Percentiles rank a stretch among this genome's conserved stretches.
Conservation (phyloP, 2,888 invertebrate genomes). For the Cerceris rybyensis region DNA sequence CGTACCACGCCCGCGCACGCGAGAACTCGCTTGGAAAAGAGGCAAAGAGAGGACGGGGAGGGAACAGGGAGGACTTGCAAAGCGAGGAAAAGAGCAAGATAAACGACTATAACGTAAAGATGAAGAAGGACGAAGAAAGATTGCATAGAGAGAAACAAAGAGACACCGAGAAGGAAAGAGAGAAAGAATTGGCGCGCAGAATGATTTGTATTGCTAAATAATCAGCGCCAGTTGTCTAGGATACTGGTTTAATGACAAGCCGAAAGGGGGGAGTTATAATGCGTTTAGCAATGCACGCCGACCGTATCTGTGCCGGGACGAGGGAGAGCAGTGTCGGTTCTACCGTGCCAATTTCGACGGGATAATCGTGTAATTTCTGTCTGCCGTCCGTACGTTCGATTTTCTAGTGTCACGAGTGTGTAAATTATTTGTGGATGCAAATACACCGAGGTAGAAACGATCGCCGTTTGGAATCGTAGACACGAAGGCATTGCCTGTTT, state of each 20-base stretch:
- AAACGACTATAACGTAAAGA: too few relatives aligned
- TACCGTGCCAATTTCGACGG: slow-evolving; percentile 56
- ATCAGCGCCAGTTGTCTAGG: slow-evolving; percentile 76
- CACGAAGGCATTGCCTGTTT: background rate
- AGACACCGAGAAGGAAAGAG: slow-evolving; percentile 28
- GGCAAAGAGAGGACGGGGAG: slow-evolving; percentile 25
- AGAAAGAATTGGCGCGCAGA: slow-evolving; percentile 58
- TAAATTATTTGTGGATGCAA: slow-evolving; percentile 39
- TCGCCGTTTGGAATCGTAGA: background rate
- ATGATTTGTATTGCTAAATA: slow-evolving; percentile 80
- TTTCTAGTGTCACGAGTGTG: slow-evolving; percentile 50
- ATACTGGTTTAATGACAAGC: slow-evolving; percentile 77
- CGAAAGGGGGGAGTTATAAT: slow-evolving; percentile 63
- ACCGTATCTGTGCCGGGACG: slow-evolving; percentile 17
- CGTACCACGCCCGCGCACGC: slow-evolving; percentile 78
- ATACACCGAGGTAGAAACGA: slow-evolving; percentile 5
- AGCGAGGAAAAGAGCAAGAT: slow-evolving; percentile 5
- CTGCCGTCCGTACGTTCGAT: slow-evolving; percentile 35
- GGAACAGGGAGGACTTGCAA: background rate
- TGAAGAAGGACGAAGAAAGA: background rate
- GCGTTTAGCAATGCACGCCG: slow-evolving; percentile 58
- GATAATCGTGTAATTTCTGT: slow-evolving; percentile 54
- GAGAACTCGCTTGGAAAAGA: slow-evolving; percentile 66
- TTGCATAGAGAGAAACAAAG: background rate
- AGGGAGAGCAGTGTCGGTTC: slow-evolving; percentile 14